Conservation (phyloP, 2,797 vertebrate genomes). For the Pangasius sanitwongsei region DNA sequence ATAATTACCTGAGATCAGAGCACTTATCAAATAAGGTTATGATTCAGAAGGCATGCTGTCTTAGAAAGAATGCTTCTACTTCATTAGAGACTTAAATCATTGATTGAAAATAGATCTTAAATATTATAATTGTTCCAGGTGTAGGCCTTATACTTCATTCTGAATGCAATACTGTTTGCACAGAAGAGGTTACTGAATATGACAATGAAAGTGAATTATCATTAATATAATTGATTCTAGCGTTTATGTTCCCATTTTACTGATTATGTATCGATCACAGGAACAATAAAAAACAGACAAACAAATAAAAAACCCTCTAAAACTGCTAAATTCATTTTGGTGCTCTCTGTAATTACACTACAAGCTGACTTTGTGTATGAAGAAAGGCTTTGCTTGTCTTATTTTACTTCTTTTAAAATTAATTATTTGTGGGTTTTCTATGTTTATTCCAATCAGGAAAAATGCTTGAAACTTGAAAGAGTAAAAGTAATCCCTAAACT, state of each 20-base stretch:
- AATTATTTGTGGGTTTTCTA: background rate
- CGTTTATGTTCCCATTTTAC: conserved; percentile 29
- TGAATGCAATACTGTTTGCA: background rate
- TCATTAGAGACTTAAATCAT: background rate
- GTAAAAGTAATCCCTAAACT: background rate
- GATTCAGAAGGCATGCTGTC: background rate
- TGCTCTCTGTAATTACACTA: background rate
- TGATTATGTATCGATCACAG: conserved; percentile 48
- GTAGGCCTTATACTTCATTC: background rate
- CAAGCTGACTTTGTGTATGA: background rate
- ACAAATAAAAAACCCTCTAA: background rate
- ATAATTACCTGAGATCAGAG: background rate
- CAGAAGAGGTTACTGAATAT: conserved; percentile 16
- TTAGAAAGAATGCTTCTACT: no score
- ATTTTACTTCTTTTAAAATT: background rate
- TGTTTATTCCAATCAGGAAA: background rate
- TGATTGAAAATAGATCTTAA: background rate
- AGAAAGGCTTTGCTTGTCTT: background rate
- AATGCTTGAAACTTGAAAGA: background rate
- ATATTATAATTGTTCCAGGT: background rate
- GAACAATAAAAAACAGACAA: conserved; percentile 15
- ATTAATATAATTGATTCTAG: conserved; percentile 15
- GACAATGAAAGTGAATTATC: conserved; percentile 12
- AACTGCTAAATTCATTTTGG: background rate
- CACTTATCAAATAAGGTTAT: background rate